Conservation (phyloP, 2,797 vertebrate genomes). For the Onychomys torridus region DNA sequence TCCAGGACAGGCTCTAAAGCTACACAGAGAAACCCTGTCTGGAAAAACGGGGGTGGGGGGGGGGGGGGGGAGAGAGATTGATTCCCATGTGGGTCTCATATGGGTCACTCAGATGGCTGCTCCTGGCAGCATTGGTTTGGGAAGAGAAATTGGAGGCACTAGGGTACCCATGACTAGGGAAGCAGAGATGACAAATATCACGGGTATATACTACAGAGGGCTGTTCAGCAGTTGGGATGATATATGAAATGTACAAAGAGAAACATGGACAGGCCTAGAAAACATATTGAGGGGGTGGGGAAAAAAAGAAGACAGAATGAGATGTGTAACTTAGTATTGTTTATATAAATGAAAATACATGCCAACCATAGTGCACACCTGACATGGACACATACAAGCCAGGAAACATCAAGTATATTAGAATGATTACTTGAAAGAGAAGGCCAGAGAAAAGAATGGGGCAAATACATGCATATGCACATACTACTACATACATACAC, state of each 20-base stretch:
- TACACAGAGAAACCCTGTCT: no score
- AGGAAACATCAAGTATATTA: neutral
- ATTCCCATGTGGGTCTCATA: neutral
- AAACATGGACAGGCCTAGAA: neutral
- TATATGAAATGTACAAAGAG: neutral
- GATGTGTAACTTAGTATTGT: neutral
- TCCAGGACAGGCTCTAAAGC: no score
- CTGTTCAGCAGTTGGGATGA: neutral
- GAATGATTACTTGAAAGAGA: neutral
- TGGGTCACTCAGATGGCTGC: neutral
- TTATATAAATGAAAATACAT: conserved; percentile 12
- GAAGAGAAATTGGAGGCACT: neutral
- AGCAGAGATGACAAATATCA: neutral
- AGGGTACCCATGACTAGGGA: neutral
- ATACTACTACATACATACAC: neutral
- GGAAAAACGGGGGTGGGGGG: no score
- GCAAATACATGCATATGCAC: neutral
- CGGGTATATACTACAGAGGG: neutral
- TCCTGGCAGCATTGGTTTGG: neutral
- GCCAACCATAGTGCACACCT: neutral
- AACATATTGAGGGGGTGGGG: neutral
- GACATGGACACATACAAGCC: neutral
- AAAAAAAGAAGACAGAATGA: neutral
- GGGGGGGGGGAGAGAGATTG: no score
- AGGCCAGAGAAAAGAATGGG: neutral